phyloP scores from a whole-genome alignment of 2,888 invertebrate species.

The Torymus texanus region DNA sequence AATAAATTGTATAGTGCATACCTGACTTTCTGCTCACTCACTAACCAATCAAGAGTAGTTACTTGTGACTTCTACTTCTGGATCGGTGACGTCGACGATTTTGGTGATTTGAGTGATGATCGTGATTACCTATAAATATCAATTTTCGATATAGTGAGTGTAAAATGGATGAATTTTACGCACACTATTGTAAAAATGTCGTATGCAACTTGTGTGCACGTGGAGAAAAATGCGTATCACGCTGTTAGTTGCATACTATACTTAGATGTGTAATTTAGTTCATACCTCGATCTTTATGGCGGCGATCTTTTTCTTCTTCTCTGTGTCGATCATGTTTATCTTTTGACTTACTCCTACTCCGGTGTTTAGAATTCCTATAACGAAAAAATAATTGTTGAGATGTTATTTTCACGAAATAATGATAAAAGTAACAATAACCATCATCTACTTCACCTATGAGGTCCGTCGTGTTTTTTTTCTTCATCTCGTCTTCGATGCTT shows the following conservation, averaged over 20 bases:
- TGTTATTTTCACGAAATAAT: slow-evolving; percentile 24
- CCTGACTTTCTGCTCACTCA: slow-evolving; percentile 75
- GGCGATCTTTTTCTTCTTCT: slow-evolving; percentile 72
- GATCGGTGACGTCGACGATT: slow-evolving; percentile 73
- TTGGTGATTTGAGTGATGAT: slow-evolving; percentile 70
- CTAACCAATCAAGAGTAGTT: slow-evolving; percentile 76
- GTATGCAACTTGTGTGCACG: too few species aligned
- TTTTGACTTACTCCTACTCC: slow-evolving; percentile 72
- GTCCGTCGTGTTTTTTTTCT: slow-evolving; percentile 70
- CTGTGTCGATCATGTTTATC: slow-evolving; percentile 72
- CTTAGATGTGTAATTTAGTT: too few species aligned
- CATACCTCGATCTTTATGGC: slow-evolving; percentile 71
- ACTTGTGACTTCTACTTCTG: slow-evolving; percentile 75
- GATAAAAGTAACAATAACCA: background rate
- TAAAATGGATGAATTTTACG: too few species aligned
- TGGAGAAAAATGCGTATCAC: too few species aligned
- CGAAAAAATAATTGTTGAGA: slow-evolving; percentile 9
- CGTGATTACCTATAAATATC: slow-evolving; percentile 68
- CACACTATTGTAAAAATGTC: too few species aligned
- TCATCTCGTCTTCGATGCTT: slow-evolving; percentile 71
- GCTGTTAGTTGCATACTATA: too few species aligned
- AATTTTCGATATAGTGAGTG: background rate
- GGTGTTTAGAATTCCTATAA: slow-evolving; percentile 63
- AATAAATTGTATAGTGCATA: slow-evolving; percentile 73
- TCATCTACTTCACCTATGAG: slow-evolving; percentile 63